phyloP scores from a whole-genome alignment of 2,888 invertebrate species.

The Drosophila rellima region DNA sequence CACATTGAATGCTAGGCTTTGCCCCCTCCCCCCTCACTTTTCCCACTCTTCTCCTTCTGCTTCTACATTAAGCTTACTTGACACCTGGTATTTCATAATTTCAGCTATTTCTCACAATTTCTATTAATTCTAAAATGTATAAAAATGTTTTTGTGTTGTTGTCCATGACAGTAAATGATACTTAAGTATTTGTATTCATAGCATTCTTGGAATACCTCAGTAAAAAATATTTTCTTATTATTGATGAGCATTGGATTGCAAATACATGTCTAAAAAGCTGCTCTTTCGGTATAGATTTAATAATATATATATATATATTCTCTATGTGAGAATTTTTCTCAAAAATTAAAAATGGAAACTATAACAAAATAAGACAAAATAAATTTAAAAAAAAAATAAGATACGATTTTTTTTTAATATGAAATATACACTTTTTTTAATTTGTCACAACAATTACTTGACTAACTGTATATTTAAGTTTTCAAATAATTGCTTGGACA shows the following conservation, averaged over 20 bases:
- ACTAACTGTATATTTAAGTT: not conserved
- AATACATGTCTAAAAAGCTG: not conserved
- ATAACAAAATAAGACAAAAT: no score
- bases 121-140: slow-evolving; percentile 35
- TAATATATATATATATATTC: no score
- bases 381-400: no score
- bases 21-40: not conserved
- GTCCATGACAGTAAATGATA: slow-evolving; percentile 8
- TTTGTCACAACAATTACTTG: no score
- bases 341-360: no score
- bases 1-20: slow-evolving; percentile 39
- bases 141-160: slow-evolving; percentile 29
- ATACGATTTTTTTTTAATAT: no score
- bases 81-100: slow-evolving; percentile 58
- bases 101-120: slow-evolving; percentile 30
- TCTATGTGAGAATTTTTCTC: no score
- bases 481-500: not conserved
- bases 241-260: slow-evolving; percentile 6
- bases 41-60: not conserved
- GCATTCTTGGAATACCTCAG: not conserved
- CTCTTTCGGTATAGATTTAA: not conserved
- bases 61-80: slow-evolving; percentile 20
- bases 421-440: no score
- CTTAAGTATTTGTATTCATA: slow-evolving; percentile 18
- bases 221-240: slow-evolving; percentile 4